These are phyloP conservation scores for Tarsius wallacei DNA, from an alignment of 2,797 vertebrate species.

Conservation along the genomic window DNA sequence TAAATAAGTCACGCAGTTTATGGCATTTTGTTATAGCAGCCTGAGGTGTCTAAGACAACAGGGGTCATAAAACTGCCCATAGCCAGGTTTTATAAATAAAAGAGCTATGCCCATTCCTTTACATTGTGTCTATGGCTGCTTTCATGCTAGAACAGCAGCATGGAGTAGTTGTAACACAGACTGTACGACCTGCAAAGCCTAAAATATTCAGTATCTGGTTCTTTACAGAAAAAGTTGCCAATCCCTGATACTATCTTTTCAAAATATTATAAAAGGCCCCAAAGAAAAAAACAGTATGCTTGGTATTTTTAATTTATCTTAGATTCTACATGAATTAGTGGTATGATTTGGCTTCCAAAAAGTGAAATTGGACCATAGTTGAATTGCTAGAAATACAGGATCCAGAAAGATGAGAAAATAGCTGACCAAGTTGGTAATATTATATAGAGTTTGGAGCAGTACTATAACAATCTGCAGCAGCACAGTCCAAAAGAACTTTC, in stretches of 20 bases:
- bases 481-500: neutral
- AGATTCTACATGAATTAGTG: conserved; percentile 5
- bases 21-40: neutral
- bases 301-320: conserved; percentile 3
- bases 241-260: neutral
- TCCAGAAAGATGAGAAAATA: neutral
- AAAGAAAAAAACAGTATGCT: conserved; percentile 2
- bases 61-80: neutral
- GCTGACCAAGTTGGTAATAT: neutral
- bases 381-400: neutral
- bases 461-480: neutral
- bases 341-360: neutral
- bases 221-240: conserved; percentile 10
- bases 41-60: neutral
- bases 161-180: neutral
- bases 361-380: neutral
- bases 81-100: neutral
- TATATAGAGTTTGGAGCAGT: neutral
- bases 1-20: neutral
- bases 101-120: neutral
- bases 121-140: neutral
- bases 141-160: neutral
- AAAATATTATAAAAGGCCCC: conserved; percentile 30
- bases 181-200: neutral
- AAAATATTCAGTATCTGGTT: neutral